Evolutionary conservation across 64 coral and sea anemone genomes (phyloP), one percentile per base, ranked within the genome.

Genomic region (Dendronephthya gigantea): DNA sequence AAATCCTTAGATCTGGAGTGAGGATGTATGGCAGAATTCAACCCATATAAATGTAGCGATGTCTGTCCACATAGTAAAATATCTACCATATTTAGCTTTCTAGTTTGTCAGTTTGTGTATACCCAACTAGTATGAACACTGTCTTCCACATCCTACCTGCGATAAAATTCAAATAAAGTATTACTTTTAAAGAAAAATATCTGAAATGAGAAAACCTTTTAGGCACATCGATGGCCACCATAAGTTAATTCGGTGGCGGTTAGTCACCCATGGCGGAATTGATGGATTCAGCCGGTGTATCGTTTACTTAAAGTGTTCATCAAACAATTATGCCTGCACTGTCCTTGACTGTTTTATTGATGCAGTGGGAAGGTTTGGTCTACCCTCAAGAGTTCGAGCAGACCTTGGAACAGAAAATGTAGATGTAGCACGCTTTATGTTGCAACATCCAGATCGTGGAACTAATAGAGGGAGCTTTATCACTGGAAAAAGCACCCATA

Each of bases 361-460:
- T 79, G 72, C 72, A 33, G 72, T 79, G 28, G 72, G 36, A 79
- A 79, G 72, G 32, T 35, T 79, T 79, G 72, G 72, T 13, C 32
- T 36, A 39, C 72, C 72, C 30, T 79, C 29, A 35, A 34, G 72
- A 35, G 1, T 79, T 39, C 32, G 72, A 12, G 29, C 72, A 79
- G 72, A 79, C 32, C 36, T 79, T 15, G n/a, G 72, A 15, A 79
- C 72, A 28, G 72, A 36, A 35, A 79, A 79, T 39, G 72, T 79
- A 11, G 72, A 79, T 15, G 36, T 79, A 11, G 72, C 72, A 35
- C 29, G 72, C 9, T 79, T 35, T 79, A 75, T 75, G 69, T 27
- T 75, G 72, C 72, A 79, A 34, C 72, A 79, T 79, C 72, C 72
- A 28, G 72, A 79, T 79, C 72, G 72, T 79, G 72, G 72, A 8